Evolutionary conservation across 1,140 invertebrate genomes (phyloP).

Genomic region (Caenorhabditis latens): DNA sequence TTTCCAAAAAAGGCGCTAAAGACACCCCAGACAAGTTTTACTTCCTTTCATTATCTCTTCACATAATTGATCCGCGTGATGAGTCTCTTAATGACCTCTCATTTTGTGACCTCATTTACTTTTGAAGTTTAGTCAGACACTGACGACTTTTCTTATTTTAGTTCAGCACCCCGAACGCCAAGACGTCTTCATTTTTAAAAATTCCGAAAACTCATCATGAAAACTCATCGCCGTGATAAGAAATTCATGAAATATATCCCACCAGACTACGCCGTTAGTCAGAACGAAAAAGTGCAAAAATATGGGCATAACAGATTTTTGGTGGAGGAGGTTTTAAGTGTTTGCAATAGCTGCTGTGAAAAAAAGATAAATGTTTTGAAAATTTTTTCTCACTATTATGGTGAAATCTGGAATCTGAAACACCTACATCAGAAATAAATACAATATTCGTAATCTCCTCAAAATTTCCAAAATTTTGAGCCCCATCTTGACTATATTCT

Average conservation of each 20-base stretch:
- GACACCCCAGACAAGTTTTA: no score
- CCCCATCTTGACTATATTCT: no score
- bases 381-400: no score
- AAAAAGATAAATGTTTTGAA: no score
- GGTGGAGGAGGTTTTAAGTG: background rate
- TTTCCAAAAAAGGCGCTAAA: background rate
- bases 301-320: background rate
- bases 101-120: conserved; percentile 1
- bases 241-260: background rate
- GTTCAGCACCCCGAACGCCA: background rate
- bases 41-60: background rate
- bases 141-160: conserved; percentile 38
- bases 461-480: no score
- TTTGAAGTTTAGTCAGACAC: conserved; percentile 37
- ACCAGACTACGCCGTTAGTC: background rate
- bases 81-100: background rate
- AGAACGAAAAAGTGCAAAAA: background rate
- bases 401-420: background rate
- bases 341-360: no score
- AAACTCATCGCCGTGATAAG: background rate
- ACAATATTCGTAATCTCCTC: no score
- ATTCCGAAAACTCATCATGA: no score
- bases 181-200: no score
- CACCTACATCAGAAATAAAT: no score
- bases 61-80: conserved; percentile 31